Conservation (phyloP, 2,113 vertebrate species). For the Gymnarchus niloticus region DNA sequence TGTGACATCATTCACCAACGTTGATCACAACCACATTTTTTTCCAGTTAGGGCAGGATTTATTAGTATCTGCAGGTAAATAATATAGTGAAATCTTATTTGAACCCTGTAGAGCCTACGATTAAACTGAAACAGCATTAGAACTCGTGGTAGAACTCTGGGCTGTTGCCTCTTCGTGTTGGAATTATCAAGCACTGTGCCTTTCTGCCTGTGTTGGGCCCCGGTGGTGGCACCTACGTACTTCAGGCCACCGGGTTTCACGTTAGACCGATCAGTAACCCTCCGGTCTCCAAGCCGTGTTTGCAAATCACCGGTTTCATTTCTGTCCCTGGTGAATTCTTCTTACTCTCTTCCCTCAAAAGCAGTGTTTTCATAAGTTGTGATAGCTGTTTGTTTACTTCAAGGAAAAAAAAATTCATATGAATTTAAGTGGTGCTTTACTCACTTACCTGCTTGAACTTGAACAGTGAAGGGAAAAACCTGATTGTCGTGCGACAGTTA, state of each 20-base stretch:
- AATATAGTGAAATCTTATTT: neutral
- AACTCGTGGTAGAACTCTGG: neutral
- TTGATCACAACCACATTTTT: neutral
- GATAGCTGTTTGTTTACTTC: slow-evolving; percentile 17
- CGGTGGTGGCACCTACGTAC: no score
- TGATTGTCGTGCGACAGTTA: no score
- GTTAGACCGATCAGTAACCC: neutral
- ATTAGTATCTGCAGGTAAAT: neutral
- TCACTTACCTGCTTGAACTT: neutral
- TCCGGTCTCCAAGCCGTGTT: neutral
- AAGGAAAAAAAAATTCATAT: slow-evolving; percentile 12
- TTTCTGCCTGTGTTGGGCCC: neutral
- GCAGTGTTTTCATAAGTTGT: slow-evolving; percentile 22
- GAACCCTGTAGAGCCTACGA: neutral
- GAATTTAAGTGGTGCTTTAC: neutral
- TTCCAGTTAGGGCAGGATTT: neutral
- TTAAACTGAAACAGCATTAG: neutral
- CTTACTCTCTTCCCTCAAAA: neutral
- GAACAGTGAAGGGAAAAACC: no score
- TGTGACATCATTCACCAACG: neutral
- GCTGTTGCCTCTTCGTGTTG: neutral
- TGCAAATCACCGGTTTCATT: neutral
- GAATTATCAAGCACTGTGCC: neutral
- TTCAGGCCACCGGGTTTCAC: neutral
- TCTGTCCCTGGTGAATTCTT: neutral